Evolutionary conservation across 2,888 invertebrate genomes (phyloP), one percentile per base, ranked within the genome.

Genomic region (Oscheius myriophilus): DNA sequence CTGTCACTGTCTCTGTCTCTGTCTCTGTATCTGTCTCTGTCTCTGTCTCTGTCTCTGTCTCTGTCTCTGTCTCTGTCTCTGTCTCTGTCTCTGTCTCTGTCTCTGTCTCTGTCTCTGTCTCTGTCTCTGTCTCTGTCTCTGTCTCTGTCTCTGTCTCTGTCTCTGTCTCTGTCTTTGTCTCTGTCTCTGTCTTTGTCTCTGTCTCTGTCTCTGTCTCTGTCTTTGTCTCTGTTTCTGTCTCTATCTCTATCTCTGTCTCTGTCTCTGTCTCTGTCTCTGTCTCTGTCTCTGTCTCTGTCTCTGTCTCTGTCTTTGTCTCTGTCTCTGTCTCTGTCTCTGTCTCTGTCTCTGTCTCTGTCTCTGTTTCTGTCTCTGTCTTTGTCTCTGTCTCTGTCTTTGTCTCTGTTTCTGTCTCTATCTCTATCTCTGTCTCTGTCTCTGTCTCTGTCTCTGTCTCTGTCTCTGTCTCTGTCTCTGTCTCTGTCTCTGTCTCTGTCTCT

Each of bases 151-250:
- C 33, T 33, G 4, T 33, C 33, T 33, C 33, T 33, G 4, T 33
- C 33, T 33, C 33, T 33, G 3, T 6, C 33, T 33, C 33, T 33
- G 4, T 33, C 33, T 33, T 9, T 33, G 4, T 33, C 33, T 33
- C 33, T 33, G 4, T 9, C 33, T 3, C 33, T 33, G 81, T 69
- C 42, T 26, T 43, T n/a, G n/a, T 43, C 25, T 52, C 25, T 12
- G 11, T 66, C 26, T n/a, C 45, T 16, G 7, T 23, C 25, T 42
- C 21, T 14, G n/a, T 33, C 23, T 52, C 11, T 1, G 9, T 16
- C 7, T 84, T 85, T 52, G 85, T 84, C 7, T 74, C 85, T 42
- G 85, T 85, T 39, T 78, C 81, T 71, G 4, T 39, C 53, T 43
- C 7, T 12, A n/a, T n/a, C n/a, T n/a, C 21, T 59, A 7, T 59